Conservation (phyloP, 2,797 vertebrate species). For the Aldrovandia affinis region DNA sequence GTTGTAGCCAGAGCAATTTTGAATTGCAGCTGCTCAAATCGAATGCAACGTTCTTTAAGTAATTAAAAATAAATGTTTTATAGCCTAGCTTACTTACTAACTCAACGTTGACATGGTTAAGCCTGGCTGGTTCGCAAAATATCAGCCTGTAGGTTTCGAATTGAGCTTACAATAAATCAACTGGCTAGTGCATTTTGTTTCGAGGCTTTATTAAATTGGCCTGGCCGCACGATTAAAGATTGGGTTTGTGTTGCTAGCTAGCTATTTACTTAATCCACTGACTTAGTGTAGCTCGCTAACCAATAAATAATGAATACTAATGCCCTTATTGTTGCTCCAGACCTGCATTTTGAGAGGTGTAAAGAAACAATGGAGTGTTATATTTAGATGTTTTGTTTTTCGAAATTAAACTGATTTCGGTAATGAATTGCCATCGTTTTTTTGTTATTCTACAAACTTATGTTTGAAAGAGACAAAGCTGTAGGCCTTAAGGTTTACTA, state of each 20-base stretch:
- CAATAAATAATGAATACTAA: background rate
- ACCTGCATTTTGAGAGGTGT: no score
- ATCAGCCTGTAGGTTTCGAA: background rate
- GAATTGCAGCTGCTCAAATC: background rate
- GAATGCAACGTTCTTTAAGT: background rate
- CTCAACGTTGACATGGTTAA: background rate
- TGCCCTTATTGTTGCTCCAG: background rate
- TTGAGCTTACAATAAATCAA: background rate
- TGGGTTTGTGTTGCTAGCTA: background rate
- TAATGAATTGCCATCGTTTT: background rate
- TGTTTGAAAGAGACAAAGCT: background rate
- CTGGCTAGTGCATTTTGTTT: no score
- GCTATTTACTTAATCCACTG: no score
- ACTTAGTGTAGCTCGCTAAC: no score
- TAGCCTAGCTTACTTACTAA: background rate
- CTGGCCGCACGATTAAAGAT: background rate
- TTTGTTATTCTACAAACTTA: background rate
- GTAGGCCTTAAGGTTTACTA: no score
- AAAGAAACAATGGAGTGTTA: no score
- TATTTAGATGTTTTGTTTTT: conserved; percentile 1
- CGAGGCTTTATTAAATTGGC: background rate
- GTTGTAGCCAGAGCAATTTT: background rate
- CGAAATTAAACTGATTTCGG: no score
- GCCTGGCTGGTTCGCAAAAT: background rate
- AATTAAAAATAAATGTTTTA: background rate